Evolutionary conservation across 2,797 vertebrate species (phyloP).

Genomic region (Sebastes steindachneri): DNA sequence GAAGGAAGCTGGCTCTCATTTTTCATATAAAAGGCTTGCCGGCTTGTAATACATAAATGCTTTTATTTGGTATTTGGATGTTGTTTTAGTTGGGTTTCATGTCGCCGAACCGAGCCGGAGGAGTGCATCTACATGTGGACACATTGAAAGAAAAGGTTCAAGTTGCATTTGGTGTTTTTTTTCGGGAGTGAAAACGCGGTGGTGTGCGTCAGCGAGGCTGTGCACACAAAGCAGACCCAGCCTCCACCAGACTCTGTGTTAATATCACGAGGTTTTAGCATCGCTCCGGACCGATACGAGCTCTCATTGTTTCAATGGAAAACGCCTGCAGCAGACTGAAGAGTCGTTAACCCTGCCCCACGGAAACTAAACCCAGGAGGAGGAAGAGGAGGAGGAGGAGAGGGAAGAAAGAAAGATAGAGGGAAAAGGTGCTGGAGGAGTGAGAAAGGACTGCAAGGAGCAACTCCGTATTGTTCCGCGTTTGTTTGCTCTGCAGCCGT

Average conservation of each 20-base stretch:
- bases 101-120: not conserved
- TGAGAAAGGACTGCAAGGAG: constrained; percentile 37
- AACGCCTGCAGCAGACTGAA: constrained; percentile 26
- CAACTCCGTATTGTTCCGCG: constrained; percentile 57
- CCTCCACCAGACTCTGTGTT: constrained; percentile 26
- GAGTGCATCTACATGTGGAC: not conserved
- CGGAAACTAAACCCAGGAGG: constrained; percentile 66
- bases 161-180: constrained; percentile 4
- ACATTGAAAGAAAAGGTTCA: not conserved
- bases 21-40: constrained; percentile 7
- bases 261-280: not conserved
- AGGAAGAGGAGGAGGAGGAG: constrained; percentile 54
- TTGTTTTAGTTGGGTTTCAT: not conserved
- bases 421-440: constrained; percentile 41
- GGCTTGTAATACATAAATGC: not conserved
- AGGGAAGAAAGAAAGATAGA: constrained; percentile 22
- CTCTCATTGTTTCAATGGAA: constrained; percentile 10
- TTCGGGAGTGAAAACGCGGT: not conserved
- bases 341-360: constrained; percentile 71
- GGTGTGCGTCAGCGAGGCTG: constrained; percentile 49
- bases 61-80: not conserved
- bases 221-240: constrained; percentile 55
- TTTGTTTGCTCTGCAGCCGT: constrained; percentile 49
- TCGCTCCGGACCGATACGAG: not conserved
- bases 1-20: constrained; percentile 15